These are phyloP conservation scores for Hormaphis cornu DNA, from an alignment of 1,140 invertebrate species.

Conservation along the genomic window DNA sequence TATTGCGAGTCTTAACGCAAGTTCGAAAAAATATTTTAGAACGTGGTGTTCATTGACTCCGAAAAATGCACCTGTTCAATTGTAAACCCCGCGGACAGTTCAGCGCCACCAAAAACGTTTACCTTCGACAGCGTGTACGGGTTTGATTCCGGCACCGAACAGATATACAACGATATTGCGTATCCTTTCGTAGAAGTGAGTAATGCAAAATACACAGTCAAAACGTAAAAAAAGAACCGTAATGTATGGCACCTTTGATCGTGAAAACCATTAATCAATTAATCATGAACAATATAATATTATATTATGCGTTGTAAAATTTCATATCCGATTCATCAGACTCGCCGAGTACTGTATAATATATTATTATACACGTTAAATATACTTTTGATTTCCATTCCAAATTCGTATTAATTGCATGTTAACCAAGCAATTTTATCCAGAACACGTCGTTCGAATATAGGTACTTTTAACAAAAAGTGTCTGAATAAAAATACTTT, in stretches of 20 bases:
- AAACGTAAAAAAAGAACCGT: too few relatives aligned
- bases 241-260: too few relatives aligned
- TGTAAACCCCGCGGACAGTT: conserved; percentile 49
- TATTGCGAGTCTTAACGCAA: background rate
- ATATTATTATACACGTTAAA: too few relatives aligned
- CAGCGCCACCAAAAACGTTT: conserved; percentile 59
- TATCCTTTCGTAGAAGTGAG: conserved; percentile 57
- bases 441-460: too few relatives aligned
- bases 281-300: background rate
- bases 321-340: background rate
- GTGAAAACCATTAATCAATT: background rate
- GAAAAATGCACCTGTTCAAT: conserved; percentile 50
- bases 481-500: too few relatives aligned
- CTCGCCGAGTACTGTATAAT: too few relatives aligned
- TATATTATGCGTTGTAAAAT: background rate
- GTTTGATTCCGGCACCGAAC: conserved; percentile 45
- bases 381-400: too few relatives aligned
- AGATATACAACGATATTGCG: conserved; percentile 65
- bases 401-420: too few relatives aligned
- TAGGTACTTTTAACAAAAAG: too few relatives aligned
- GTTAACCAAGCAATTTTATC: too few relatives aligned
- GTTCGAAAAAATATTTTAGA: conserved; percentile 44
- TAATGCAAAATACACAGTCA: too few relatives aligned
- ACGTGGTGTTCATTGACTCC: conserved; percentile 61
- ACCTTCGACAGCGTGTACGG: conserved; percentile 61